Evolutionary conservation across 2,797 vertebrate species (phyloP).

Genomic region (Hozukius guyotensis): DNA sequence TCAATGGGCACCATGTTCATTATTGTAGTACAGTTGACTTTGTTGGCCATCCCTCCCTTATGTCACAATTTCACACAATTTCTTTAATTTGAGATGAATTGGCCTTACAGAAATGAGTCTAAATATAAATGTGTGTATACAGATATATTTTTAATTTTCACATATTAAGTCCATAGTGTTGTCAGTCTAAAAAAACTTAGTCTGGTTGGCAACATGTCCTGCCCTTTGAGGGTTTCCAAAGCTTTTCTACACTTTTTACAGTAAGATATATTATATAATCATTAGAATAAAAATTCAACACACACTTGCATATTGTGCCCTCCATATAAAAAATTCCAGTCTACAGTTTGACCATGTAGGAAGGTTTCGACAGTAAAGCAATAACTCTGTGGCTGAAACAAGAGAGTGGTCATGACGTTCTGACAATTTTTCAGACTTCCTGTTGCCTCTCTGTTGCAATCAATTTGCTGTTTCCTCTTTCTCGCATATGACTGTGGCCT

Average conservation of each 20-base stretch:
- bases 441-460: conserved; percentile 62
- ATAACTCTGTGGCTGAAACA: conserved; percentile 15
- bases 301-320: not conserved
- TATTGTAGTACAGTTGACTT: not conserved
- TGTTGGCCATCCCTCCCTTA: not conserved
- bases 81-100: not conserved
- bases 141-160: not conserved
- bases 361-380: not conserved
- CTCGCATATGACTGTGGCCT: not conserved
- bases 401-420: conserved; percentile 17
- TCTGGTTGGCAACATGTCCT: not conserved
- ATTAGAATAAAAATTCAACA: not conserved
- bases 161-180: not conserved
- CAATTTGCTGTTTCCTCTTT: conserved; percentile 68
- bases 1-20: not conserved
- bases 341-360: not conserved
- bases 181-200: not conserved
- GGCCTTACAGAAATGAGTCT: not conserved
- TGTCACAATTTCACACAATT: not conserved
- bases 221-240: not conserved
- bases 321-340: not conserved
- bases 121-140: not conserved
- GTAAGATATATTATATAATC: not conserved
- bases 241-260: not conserved
- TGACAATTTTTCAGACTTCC: conserved; percentile 50